Percentiles rank a stretch among this genome's conserved stretches.
These are phyloP conservation scores for Schrankia costaestrigalis DNA, from an alignment of 2,888 invertebrate genomes.

Conservation along the genomic window DNA sequence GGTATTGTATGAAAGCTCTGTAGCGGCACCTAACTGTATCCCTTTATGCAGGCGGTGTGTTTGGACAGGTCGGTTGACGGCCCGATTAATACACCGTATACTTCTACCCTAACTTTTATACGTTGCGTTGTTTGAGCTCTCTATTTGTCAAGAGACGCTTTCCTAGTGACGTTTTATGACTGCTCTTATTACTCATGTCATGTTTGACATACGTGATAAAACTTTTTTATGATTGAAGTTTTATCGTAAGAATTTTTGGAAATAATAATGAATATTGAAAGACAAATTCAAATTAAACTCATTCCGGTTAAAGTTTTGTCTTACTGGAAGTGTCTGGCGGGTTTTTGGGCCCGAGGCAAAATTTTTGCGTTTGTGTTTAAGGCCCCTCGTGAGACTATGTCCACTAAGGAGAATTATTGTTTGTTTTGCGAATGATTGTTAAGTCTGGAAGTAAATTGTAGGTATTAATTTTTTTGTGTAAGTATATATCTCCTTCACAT, in stretches of 20 bases:
- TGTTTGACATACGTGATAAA: slow-evolving; percentile 27
- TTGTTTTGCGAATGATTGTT: too few species aligned
- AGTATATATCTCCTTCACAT: too few species aligned
- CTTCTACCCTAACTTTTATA: slow-evolving; percentile 35
- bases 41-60: slow-evolving; percentile 54
- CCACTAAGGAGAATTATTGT: too few species aligned
- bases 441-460: too few species aligned
- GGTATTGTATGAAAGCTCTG: slow-evolving; percentile 56
- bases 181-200: slow-evolving; percentile 22
- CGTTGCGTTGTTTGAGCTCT: slow-evolving; percentile 36
- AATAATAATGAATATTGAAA: too few species aligned
- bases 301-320: background rate
- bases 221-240: slow-evolving; percentile 11
- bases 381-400: too few species aligned
- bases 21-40: slow-evolving; percentile 58
- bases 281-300: too few species aligned
- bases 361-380: too few species aligned
- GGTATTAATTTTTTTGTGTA: too few species aligned
- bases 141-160: slow-evolving; percentile 45
- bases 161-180: slow-evolving; percentile 28
- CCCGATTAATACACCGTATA: slow-evolving; percentile 52
- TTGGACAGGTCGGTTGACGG: slow-evolving; percentile 62
- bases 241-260: too few species aligned
- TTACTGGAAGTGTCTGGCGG: background rate
- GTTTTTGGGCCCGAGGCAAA: too few species aligned